Evolutionary conservation across 2,797 vertebrate genomes (phyloP).

Genomic region (Acestrorhynchus altus): DNA sequence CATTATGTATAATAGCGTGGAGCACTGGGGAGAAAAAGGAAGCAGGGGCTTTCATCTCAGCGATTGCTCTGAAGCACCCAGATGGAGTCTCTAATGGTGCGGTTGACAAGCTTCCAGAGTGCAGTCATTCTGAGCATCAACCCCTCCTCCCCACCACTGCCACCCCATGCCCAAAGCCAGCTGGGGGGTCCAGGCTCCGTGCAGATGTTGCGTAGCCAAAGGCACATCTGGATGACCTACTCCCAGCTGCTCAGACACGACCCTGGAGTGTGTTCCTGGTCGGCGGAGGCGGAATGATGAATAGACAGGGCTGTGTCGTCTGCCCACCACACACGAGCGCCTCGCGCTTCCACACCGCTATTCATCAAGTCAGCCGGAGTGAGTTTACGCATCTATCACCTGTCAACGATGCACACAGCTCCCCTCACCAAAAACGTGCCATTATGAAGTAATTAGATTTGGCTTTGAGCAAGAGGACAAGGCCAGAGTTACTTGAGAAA

Average conservation of each 20-base stretch:
- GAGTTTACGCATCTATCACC: conserved; percentile 61
- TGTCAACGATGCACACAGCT: conserved; percentile 51
- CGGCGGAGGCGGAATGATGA: conserved; percentile 54
- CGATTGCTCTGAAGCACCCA: conserved; percentile 57
- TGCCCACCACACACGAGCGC: conserved; percentile 45
- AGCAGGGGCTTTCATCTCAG: conserved; percentile 59
- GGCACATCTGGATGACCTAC: conserved; percentile 61
- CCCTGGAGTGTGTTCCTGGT: conserved; percentile 50
- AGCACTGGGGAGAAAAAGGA: conserved; percentile 42
- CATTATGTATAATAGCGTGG: conserved; percentile 58
- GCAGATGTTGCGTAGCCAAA: conserved; percentile 59
- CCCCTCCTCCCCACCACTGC: not conserved
- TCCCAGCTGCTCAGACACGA: conserved; percentile 62
- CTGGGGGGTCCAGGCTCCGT: conserved; percentile 45
- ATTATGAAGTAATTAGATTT: conserved; percentile 63
- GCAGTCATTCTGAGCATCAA: conserved; percentile 47
- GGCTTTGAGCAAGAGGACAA: conserved; percentile 52
- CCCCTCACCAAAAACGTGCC: conserved; percentile 44
- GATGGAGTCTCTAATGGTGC: conserved; percentile 57
- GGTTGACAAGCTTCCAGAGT: conserved; percentile 52
- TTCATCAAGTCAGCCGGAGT: conserved; percentile 61
- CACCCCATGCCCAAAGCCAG: conserved; percentile 38
- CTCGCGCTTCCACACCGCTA: conserved; percentile 45
- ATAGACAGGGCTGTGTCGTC: conserved; percentile 55
- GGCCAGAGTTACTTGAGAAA: conserved; percentile 24